Evolutionary conservation across 2,113 vertebrate species (phyloP).

Genomic region (Jaculus jaculus): DNA sequence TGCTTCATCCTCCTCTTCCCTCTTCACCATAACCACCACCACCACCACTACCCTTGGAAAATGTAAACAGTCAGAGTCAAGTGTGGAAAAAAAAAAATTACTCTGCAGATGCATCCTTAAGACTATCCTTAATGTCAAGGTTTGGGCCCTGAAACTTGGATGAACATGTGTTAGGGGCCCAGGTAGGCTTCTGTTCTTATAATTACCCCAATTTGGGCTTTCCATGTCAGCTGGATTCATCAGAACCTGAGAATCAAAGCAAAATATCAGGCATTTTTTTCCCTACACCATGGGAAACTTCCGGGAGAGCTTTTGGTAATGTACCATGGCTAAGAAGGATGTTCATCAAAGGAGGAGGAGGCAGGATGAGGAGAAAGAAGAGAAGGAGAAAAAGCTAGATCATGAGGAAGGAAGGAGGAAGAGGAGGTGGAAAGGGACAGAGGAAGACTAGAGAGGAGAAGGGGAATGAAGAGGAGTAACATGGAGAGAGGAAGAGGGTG

Average conservation of each 20-base stretch:
- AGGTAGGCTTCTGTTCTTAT: background rate
- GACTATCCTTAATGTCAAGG: background rate
- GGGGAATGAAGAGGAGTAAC: background rate
- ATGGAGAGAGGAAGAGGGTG: too few species aligned
- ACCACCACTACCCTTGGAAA: background rate
- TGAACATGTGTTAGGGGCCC: background rate
- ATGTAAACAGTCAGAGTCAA: background rate
- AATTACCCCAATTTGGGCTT: background rate
- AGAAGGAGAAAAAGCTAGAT: too few species aligned
- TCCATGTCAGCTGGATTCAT: background rate
- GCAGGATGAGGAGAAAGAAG: background rate
- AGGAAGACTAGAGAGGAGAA: background rate
- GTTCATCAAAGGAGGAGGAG: background rate
- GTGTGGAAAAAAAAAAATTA: background rate
- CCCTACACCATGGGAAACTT: background rate
- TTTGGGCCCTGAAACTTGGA: background rate
- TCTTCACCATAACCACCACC: background rate
- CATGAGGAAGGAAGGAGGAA: background rate
- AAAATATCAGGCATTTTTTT: background rate
- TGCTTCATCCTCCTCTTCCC: background rate
- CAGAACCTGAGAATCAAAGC: slow-evolving; percentile 1
- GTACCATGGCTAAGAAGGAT: background rate
- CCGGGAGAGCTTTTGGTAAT: background rate
- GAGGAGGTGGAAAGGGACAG: background rate
- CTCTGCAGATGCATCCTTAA: background rate